Conservation (phyloP, 2,888 invertebrate species). For the Athetis lepigone region DNA sequence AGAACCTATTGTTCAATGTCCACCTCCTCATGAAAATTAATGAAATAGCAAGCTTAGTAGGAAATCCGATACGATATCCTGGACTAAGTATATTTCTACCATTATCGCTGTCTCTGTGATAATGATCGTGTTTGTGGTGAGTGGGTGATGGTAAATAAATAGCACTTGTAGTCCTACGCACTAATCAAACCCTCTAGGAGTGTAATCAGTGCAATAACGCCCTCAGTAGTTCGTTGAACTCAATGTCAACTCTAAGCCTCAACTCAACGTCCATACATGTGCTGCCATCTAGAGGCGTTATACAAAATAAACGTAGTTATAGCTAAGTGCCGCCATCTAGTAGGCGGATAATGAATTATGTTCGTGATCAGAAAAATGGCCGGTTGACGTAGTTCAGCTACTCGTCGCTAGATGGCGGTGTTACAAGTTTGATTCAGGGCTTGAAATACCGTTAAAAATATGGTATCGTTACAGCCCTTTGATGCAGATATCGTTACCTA, state of each 20-base stretch:
- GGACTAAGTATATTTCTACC: constrained; percentile 23
- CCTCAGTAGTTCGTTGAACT: constrained; percentile 65
- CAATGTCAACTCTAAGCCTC: too few species aligned
- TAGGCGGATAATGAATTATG: not conserved
- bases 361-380: not conserved
- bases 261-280: not conserved
- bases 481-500: too few species aligned
- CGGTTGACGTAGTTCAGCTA: constrained; percentile 21
- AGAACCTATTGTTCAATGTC: constrained; percentile 21
- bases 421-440: constrained; percentile 8
- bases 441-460: too few species aligned
- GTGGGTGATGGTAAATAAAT: constrained; percentile 49
- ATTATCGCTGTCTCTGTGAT: constrained; percentile 35
- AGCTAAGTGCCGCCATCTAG: constrained; percentile 47
- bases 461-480: too few species aligned
- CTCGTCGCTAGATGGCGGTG: constrained; percentile 63
- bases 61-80: constrained; percentile 18
- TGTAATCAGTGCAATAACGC: constrained; percentile 60
- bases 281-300: constrained; percentile 55
- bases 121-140: constrained; percentile 40
- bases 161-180: constrained; percentile 54
- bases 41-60: constrained; percentile 14
- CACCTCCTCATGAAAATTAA: constrained; percentile 13
- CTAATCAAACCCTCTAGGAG: constrained; percentile 56
- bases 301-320: not conserved